Evolutionary conservation across 2,888 invertebrate species (phyloP), one percentile per base, ranked within the genome.

Genomic region (Chrysomela aeneicollis): DNA sequence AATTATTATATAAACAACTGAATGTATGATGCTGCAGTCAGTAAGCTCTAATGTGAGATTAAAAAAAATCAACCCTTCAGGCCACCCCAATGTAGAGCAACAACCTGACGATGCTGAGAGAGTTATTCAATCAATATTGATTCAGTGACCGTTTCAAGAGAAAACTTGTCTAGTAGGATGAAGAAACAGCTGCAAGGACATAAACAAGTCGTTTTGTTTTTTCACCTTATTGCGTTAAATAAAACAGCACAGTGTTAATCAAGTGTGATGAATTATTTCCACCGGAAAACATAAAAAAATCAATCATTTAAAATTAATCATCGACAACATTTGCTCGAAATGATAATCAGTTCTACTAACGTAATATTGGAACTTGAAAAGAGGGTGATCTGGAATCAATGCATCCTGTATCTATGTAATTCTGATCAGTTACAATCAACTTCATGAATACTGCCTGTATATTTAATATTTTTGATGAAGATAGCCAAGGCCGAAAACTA

Each of bases 21-120:
- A n/a, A n/a, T n/a, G n/a, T n/a, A n/a, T n/a, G n/a, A n/a, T n/a
- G n/a, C n/a, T n/a, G n/a, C n/a, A n/a, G n/a, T n/a, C n/a, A n/a
- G n/a, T n/a, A n/a, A n/a, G n/a, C n/a, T n/a, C n/a, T n/a, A n/a
- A n/a, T n/a, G n/a, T n/a, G n/a, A n/a, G n/a, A n/a, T 35, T 35
- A 9, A 9, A 10, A 35, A 9, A 35, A 35, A 2, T 9, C 10
- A 6, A 35, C 32, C 32, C 32, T 9, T 4, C 32, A 42, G 21
- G 32, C 37, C 54, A 35, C 26, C 55, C 55, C 55, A 9, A 42
- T 55, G 42, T 55, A 22, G 55, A 42, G 55, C 55, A 55, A 55
- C 42, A 55, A 55, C 55, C 55, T 55, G 32, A 9, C 21, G n/a
- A n/a, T 42, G 42, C 55, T 42, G 42, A 26, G 26, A 26, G 6